These are phyloP conservation scores for Acrocephalus kingi DNA, from an alignment of 2,113 vertebrate species.

Conservation along the genomic window DNA sequence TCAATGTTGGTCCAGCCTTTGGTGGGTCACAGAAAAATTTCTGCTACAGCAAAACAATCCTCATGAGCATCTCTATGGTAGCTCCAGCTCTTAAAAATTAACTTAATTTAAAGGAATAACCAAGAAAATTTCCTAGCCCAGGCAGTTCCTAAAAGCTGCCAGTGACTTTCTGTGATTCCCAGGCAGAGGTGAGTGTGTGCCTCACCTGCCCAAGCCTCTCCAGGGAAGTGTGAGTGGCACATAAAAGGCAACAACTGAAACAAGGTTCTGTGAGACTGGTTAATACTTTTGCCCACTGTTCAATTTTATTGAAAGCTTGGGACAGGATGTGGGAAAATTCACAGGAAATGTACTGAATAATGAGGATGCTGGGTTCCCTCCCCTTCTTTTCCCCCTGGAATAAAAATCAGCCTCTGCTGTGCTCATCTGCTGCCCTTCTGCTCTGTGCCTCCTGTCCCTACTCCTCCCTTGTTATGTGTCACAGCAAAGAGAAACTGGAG, in stretches of 20 bases:
- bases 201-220: background rate
- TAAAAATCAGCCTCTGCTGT: background rate
- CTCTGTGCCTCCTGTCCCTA: accelerated
- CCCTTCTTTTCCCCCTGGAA: background rate
- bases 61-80: background rate
- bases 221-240: background rate
- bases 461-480: background rate
- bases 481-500: background rate
- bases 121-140: background rate
- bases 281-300: background rate
- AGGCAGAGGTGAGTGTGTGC: background rate
- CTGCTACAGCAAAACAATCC: background rate
- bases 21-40: background rate
- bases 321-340: background rate
- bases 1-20: background rate
- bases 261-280: background rate
- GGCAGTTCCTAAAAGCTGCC: background rate
- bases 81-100: background rate
- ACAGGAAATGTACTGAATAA: background rate
- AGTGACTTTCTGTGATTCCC: background rate
- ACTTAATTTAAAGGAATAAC: background rate
- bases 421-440: background rate
- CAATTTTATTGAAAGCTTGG: background rate
- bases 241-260: background rate
- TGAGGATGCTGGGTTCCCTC: background rate